Evolutionary conservation across 2,113 vertebrate genomes (phyloP), one percentile per base, ranked within the genome.

Genomic region (Oriolus oriolus): DNA sequence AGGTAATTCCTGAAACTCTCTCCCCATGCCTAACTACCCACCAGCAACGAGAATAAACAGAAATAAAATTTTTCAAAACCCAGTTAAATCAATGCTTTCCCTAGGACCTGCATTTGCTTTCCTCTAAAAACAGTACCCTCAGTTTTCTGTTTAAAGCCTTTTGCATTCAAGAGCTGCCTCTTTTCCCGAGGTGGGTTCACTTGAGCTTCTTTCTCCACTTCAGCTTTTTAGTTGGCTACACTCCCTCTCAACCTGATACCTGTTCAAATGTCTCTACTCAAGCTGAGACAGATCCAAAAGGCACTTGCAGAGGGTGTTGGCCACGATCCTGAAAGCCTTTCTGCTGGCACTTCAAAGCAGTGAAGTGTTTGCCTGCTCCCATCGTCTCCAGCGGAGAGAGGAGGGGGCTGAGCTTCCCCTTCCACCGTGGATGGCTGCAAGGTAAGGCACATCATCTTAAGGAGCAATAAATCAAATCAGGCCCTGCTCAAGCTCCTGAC

Each of bases 241-340:
- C 49, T 83, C 78, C 71, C 75, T 88, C 59, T 42, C 66, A 74
- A 27, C 63, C 75, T 66, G 59, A 79, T 60, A 59, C 41, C 82
- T 91, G 53, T 65, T 80, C 63, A 76, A 89, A 94, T 42, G 91
- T 83, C 82, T 77, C 64, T 47, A 6, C 78, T 96, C 81, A 68
- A 87, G 89, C 82, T 86, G 85, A 85, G 74, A 74, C 87, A 85
- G 50, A 94, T 65, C 74, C 74, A 85, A 61, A 88, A 91, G 66
- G 78, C 65, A 49, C 95, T 96, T 89, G 89, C 73, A 53, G 70
- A 82, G 65, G 89, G 94, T 89, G 81, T 89, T 87, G 87, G 87
- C 93, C 89, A 52, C 8, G 5, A 49, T 70, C 68, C 91, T 23
- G 21, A 93, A 81, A 90, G 73, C 83, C 21, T 90, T 96, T 89